Evolutionary conservation across 2,888 invertebrate species (phyloP), one percentile per base, ranked within the genome.

Genomic region (Hyposoter dolosus): DNA sequence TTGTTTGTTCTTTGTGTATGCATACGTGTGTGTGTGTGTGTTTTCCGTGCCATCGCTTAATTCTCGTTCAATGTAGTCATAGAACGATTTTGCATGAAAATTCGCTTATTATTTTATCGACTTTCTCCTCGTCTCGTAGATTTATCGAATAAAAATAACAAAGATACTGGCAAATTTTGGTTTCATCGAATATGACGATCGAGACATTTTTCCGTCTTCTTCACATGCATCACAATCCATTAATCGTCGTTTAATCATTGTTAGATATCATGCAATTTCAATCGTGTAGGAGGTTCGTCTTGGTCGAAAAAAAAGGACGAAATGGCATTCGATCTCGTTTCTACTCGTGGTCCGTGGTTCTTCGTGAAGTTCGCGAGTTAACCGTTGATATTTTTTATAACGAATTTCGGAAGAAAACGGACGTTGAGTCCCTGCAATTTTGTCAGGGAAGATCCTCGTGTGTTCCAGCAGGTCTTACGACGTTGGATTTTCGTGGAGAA

Each of bases 221-320:
- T 66, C 66, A 35, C 35, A 60, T 47, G 45, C 47, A 72, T 69
- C 56, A 56, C 69, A 45, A 79, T 80, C 87, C 83, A 86, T 89
- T 85, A 89, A 90, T 90, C 89, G 90, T 90, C 89, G 89, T 90
- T 90, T 89, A 94, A 94, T 93, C 94, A 91, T 91, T 91, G 90
- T 93, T 93, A 92, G 92, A 93, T 93, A 78, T 92, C 93, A 92
- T 93, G 91, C 92, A 93, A 86, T 92, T 92, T 93, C 91, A 94
- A 94, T 93, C 92, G 93, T 92, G 90, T 92, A 92, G 92, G 93
- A 93, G 93, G 92, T 91, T 92, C 88, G 35, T 53, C 40, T 66
- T 19, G 17, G 35, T 35, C 3, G 19, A 72, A 50, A 65, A n/a
- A 69, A 60, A 63, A 28, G 50, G 40, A 68, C 65, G 19, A 35